phyloP scores from a whole-genome alignment of 2,888 invertebrate species.

The Drosophila limbata region DNA sequence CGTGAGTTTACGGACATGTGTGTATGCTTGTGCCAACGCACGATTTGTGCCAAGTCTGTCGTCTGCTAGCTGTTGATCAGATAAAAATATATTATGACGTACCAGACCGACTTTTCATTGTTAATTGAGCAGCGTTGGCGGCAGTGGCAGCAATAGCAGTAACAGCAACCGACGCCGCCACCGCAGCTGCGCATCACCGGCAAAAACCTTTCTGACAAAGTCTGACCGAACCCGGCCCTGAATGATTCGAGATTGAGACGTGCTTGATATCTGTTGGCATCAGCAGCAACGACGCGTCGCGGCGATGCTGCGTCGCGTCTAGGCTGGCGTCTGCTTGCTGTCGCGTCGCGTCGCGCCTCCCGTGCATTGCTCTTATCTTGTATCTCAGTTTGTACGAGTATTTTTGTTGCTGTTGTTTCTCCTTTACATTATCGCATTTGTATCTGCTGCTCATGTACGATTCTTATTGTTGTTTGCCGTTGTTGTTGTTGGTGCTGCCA shows the following conservation, averaged over 20 bases:
- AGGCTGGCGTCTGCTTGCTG: constrained; percentile 59
- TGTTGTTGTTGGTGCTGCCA: constrained; percentile 61
- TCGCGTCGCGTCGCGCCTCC: constrained; percentile 47
- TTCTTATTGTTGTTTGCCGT: constrained; percentile 32
- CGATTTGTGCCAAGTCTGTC: constrained; percentile 57
- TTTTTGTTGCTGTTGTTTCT: constrained; percentile 32
- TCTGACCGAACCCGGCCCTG: constrained; percentile 49
- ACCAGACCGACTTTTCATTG: constrained; percentile 72
- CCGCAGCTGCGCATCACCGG: constrained; percentile 18
- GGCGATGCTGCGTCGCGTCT: constrained; percentile 48
- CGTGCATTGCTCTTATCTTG: constrained; percentile 66
- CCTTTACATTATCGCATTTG: constrained; percentile 53
- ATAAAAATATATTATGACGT: constrained; percentile 80
- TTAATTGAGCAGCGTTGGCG: constrained; percentile 71
- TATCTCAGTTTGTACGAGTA: constrained; percentile 46
- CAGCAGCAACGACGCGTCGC: constrained; percentile 27
- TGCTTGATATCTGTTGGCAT: constrained; percentile 72
- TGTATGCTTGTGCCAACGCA: constrained; percentile 55
- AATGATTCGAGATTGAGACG: constrained; percentile 63
- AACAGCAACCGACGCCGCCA: constrained; percentile 2
- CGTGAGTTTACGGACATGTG: constrained; percentile 19
- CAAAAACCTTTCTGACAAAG: constrained; percentile 58
- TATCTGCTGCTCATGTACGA: constrained; percentile 41
- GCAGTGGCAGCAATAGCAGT: constrained; percentile 26
- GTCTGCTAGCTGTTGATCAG: constrained; percentile 63